Evolutionary conservation across 2,888 invertebrate genomes (phyloP), one percentile per base, ranked within the genome.

Genomic region (Lordiphosa andalusiaca): DNA sequence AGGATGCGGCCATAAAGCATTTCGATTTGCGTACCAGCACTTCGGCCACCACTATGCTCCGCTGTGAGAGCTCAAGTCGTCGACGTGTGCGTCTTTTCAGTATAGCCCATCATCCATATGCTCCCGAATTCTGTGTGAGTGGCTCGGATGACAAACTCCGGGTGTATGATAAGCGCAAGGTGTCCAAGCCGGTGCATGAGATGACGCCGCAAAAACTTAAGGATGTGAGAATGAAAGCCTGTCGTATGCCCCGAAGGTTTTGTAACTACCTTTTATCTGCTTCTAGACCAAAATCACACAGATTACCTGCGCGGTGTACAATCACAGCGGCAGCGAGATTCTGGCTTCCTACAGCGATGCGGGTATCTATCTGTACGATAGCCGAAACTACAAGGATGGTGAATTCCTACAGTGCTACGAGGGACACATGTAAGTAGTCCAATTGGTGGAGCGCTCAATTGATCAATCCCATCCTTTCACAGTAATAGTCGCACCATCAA

Each of bases 331-430:
- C 40, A 92, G 94, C 49, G 96, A 98, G 91, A 93, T 98, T 50
- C 90, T 98, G 9, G 97, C 95, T n/a, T 95, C 96, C 0, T 98
- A 98, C 89, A 97, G 96, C 88, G 96, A 98, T 86, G 97, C 97
- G 65, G 95, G 96, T 78, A 95, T 98, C 71, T 98, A 96, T 90
- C 90, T 98, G 36, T 98, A 97, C 85, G 94, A 96, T 87, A 92
- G 93, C 13, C 90, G 88, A 40, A 87, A 87, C 2, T 91, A 92
- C 68, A 88, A 89, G 52, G 52, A 70, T 4, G 90, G 90, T 25
- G 90, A 90, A 71, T 91, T 85, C 71, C 86, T 89, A 66, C 91
- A 91, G 89, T 91, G 87, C 52, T 94, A 93, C 76, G 89, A 90
- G 61, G 94, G 94, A 0, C 94, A 94, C 87, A 91, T 84, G 90